Percentiles rank a stretch among this genome's conserved stretches.
phyloP scores from a whole-genome alignment of 2,113 vertebrate species.

The Menura novaehollandiae region DNA sequence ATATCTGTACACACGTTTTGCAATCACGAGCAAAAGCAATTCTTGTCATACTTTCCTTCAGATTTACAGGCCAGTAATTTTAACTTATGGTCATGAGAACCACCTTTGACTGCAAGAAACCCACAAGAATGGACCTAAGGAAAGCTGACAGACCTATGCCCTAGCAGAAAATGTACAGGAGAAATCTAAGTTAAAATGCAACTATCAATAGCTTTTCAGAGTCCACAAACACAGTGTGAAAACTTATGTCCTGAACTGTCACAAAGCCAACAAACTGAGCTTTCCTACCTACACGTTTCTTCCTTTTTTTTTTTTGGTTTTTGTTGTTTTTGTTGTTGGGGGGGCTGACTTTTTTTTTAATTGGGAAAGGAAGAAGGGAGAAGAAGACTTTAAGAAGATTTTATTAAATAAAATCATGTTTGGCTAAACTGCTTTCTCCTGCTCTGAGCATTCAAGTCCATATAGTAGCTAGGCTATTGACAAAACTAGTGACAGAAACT shows the following conservation, averaged over 20 bases:
- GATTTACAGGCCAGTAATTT: neutral
- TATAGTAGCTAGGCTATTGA: neutral
- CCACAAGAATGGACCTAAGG: neutral
- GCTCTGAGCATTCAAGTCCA: neutral
- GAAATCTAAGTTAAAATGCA: neutral
- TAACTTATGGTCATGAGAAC: neutral
- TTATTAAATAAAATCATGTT: neutral
- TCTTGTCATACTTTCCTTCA: neutral
- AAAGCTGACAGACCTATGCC: neutral
- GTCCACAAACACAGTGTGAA: neutral
- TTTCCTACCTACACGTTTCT: neutral
- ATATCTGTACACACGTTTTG: neutral
- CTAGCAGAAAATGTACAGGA: neutral
- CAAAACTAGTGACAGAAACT: neutral
- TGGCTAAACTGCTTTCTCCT: neutral
- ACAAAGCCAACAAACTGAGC: neutral
- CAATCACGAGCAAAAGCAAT: constrained; percentile 9
- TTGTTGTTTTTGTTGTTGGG: neutral
- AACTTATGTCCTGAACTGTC: neutral
- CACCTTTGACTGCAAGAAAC: neutral
- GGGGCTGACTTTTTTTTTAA: neutral
- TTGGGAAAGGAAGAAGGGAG: neutral
- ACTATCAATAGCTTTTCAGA: neutral
- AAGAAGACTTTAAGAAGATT: neutral
- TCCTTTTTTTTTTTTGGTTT: too few species aligned